These are phyloP conservation scores for Cenopis cana DNA, from an alignment of 2,888 invertebrate genomes.

Conservation along the genomic window DNA sequence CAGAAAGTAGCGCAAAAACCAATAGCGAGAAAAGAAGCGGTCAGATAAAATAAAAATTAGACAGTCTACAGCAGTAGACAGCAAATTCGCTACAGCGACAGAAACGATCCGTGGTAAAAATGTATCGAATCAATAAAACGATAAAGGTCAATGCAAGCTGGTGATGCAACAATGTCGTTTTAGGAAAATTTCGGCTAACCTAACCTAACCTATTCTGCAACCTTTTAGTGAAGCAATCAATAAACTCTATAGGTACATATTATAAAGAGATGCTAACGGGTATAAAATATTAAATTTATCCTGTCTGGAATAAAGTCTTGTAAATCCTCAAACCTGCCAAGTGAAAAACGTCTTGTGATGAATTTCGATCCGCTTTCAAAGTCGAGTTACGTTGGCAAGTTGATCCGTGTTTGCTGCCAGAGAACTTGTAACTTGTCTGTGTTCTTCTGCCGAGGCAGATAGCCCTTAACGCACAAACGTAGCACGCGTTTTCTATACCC, in stretches of 20 bases:
- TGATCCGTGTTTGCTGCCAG: constrained; percentile 64
- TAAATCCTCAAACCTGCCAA: constrained; percentile 14
- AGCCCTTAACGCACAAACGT: constrained; percentile 55
- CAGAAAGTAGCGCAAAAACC: neutral
- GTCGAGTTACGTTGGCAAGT: constrained; percentile 43
- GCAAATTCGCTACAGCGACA: constrained; percentile 26
- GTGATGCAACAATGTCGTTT: no score
- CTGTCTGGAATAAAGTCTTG: no score
- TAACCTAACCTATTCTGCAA: neutral
- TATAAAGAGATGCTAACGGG: no score
- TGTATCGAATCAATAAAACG: constrained; percentile 18
- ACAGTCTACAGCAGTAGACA: constrained; percentile 1
- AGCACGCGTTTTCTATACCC: constrained; percentile 2
- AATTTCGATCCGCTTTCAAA: constrained; percentile 39
- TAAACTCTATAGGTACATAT: no score
- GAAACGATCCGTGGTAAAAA: constrained; percentile 26
- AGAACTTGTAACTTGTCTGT: constrained; percentile 69
- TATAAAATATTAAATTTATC: no score
- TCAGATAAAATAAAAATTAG: neutral
- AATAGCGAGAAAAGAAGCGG: neutral
- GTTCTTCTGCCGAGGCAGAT: constrained; percentile 64
- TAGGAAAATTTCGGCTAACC: neutral
- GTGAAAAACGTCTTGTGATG: constrained; percentile 28
- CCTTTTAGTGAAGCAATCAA: no score
- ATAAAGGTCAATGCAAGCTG: constrained; percentile 2